These are phyloP conservation scores for Cecropterus lyciades DNA, from an alignment of 1,140 invertebrate genomes.

Conservation along the genomic window DNA sequence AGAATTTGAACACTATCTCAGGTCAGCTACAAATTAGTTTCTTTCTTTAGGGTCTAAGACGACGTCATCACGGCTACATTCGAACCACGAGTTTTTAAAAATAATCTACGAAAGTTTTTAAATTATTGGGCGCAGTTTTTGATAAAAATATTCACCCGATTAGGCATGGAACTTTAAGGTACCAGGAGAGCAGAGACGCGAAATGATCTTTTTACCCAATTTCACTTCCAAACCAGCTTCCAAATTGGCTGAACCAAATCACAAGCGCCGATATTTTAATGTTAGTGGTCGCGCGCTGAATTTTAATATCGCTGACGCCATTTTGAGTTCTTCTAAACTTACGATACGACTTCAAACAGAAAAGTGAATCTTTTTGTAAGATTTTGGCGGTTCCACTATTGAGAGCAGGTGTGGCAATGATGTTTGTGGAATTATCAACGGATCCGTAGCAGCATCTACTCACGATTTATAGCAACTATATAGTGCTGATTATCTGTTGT, in stretches of 20 bases:
- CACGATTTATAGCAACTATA: too few species aligned
- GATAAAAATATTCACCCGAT: background rate
- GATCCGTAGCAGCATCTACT: too few species aligned
- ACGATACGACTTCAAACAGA: conserved; percentile 2
- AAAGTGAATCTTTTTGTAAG: background rate
- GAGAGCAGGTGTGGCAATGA: too few species aligned
- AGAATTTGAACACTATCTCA: too few species aligned
- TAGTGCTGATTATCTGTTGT: too few species aligned
- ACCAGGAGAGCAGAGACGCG: conserved; percentile 14
- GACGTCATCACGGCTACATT: too few species aligned
- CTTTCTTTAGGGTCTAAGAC: too few species aligned
- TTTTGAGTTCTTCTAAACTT: background rate
- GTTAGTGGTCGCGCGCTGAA: conserved; percentile 37
- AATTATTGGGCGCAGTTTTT: background rate
- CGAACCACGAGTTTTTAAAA: too few species aligned
- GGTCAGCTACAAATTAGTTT: too few species aligned
- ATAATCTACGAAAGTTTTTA: background rate
- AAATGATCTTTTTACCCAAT: conserved; percentile 23
- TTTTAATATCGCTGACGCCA: conserved; percentile 41
- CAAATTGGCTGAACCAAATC: conserved; percentile 38
- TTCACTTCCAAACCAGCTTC: conserved; percentile 28
- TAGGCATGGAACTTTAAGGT: background rate
- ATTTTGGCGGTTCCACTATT: too few species aligned
- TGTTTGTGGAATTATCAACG: too few species aligned
- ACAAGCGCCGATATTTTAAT: conserved; percentile 44